phyloP scores from a whole-genome alignment of 2,888 invertebrate genomes.

The Caenorhabditis imperialis region DNA sequence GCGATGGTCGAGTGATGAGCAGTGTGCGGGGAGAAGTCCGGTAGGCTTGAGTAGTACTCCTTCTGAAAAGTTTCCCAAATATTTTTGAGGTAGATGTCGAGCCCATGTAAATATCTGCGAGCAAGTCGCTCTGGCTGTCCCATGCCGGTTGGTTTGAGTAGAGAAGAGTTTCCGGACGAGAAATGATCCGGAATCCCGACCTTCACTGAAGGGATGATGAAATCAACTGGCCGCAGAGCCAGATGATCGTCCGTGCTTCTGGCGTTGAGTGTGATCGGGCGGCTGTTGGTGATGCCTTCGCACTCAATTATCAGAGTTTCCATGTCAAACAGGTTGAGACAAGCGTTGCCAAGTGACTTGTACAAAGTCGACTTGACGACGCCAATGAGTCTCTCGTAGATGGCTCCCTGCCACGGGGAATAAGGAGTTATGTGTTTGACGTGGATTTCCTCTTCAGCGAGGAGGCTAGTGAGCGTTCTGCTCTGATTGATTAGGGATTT shows the following conservation, averaged over 20 bases:
- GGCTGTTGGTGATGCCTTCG: conserved; percentile 9
- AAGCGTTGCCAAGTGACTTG: neutral
- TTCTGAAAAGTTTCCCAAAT: no score
- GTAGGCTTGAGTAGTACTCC: no score
- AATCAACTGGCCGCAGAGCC: conserved; percentile 1
- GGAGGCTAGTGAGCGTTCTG: conserved; percentile 1
- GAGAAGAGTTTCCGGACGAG: no score
- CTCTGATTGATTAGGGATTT: neutral
- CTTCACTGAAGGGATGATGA: neutral
- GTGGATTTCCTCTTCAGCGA: conserved; percentile 4
- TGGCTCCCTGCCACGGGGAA: conserved; percentile 25
- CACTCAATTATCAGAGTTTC: conserved; percentile 4
- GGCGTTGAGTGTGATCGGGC: conserved; percentile 7
- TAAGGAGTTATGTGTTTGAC: conserved; percentile 17
- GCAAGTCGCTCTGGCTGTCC: no score
- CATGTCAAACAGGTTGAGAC: neutral
- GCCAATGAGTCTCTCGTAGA: conserved; percentile 20
- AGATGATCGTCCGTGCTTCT: neutral
- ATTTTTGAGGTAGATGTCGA: no score
- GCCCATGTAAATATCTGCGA: no score
- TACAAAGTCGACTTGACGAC: conserved; percentile 3
- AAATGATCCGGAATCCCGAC: no score
- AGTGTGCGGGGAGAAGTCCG: no score
- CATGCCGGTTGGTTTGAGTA: no score
- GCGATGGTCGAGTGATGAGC: no score